phyloP scores from a whole-genome alignment of 2,113 vertebrate genomes.

The Spheniscus mendiculus region DNA sequence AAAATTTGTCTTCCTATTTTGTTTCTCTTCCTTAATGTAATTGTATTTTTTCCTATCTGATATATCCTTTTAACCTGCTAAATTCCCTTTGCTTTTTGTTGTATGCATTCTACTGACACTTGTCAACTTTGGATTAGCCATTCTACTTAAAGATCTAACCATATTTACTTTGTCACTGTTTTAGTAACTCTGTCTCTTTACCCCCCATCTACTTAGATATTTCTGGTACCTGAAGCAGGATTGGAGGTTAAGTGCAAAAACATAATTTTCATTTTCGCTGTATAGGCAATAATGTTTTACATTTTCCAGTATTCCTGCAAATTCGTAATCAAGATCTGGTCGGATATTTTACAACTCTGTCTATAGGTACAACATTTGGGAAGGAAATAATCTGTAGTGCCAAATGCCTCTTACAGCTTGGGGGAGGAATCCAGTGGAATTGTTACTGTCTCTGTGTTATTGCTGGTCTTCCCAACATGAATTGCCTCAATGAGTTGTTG shows the following conservation, averaged over 20 bases:
- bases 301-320: background rate
- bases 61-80: background rate
- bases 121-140: background rate
- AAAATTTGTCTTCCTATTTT: constrained; percentile 19
- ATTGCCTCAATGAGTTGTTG: background rate
- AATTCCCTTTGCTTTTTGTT: background rate
- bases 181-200: background rate
- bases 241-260: background rate
- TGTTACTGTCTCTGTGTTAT: background rate
- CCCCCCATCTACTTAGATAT: background rate
- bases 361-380: background rate
- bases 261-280: background rate
- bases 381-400: background rate
- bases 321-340: background rate
- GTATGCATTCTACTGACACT: background rate
- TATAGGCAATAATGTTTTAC: background rate
- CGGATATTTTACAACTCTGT: background rate
- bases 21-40: constrained; percentile 3
- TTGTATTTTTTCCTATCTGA: background rate
- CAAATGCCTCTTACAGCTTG: background rate
- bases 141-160: background rate
- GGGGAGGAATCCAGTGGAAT: background rate
- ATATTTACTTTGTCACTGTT: background rate
- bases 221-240: background rate
- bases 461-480: background rate